Percentiles rank a stretch among this genome's conserved stretches.
Conservation (phyloP, 2,888 invertebrate species). For the Penaeus monodon region DNA sequence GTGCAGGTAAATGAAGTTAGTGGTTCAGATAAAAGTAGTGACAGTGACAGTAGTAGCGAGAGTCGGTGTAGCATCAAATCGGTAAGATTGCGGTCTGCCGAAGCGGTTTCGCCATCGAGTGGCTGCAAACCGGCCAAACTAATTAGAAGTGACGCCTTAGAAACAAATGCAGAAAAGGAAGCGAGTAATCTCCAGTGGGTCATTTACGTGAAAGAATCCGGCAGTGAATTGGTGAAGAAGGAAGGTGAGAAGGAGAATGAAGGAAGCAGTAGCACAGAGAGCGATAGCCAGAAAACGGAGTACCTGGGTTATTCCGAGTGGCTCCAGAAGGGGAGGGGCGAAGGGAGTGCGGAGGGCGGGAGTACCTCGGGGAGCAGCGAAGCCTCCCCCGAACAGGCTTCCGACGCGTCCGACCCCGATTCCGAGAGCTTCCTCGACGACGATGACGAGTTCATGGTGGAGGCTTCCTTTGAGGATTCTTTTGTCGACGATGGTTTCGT, state of each 20-base stretch:
- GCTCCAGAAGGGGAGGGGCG: constrained; percentile 47
- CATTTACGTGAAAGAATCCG: constrained; percentile 40
- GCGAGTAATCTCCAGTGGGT: constrained; percentile 40
- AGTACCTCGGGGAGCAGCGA: neutral
- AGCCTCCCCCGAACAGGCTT: constrained; percentile 20
- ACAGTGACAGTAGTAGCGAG: constrained; percentile 53
- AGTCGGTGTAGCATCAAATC: constrained; percentile 55
- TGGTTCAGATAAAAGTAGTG: constrained; percentile 48
- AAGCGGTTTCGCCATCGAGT: constrained; percentile 59
- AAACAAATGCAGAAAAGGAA: constrained; percentile 30
- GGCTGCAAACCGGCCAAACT: constrained; percentile 58
- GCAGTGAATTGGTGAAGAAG: constrained; percentile 42
- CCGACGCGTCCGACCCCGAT: neutral
- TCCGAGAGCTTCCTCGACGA: constrained; percentile 29
- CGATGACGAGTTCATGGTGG: constrained; percentile 35
- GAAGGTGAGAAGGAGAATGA: constrained; percentile 17
- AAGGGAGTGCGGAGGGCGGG: constrained; percentile 25
- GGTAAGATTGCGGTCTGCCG: constrained; percentile 40
- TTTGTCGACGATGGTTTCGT: constrained; percentile 56
- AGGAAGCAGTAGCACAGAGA: constrained; percentile 35
- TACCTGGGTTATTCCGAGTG: constrained; percentile 48
- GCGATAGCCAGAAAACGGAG: constrained; percentile 40
- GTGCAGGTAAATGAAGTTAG: constrained; percentile 49
- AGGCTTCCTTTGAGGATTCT: constrained; percentile 45
- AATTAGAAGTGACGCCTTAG: constrained; percentile 45